Evolutionary conservation across 2,888 invertebrate genomes (phyloP).

Genomic region (Chalcosyrphus nemorum): DNA sequence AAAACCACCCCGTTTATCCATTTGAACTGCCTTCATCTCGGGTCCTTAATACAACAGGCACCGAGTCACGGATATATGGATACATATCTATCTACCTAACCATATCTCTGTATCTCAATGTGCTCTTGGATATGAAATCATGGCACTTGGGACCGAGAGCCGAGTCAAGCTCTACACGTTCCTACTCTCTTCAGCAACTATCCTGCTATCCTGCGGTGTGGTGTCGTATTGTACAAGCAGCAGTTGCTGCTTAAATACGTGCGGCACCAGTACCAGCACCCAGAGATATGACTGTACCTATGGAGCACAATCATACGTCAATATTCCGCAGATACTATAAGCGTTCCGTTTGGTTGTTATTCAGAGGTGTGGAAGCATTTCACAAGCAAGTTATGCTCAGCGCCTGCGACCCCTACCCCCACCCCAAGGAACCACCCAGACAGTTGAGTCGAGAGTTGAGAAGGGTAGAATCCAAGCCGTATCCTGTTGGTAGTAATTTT

Average conservation of each 20-base stretch:
- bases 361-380: slow-evolving; percentile 73
- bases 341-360: slow-evolving; percentile 73
- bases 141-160: slow-evolving; percentile 72
- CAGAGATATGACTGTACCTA: slow-evolving; percentile 68
- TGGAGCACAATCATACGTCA: slow-evolving; percentile 69
- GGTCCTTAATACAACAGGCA: slow-evolving; percentile 60
- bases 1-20: slow-evolving; percentile 60
- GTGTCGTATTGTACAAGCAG: slow-evolving; percentile 14
- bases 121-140: slow-evolving; percentile 72
- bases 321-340: slow-evolving; percentile 72
- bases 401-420: slow-evolving; percentile 34
- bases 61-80: slow-evolving; percentile 31
- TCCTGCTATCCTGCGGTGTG: slow-evolving; percentile 9
- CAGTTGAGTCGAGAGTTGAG: slow-evolving; percentile 55
- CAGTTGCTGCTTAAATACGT: slow-evolving; percentile 71
- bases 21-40: slow-evolving; percentile 71
- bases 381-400: slow-evolving; percentile 69
- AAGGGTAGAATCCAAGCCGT: slow-evolving; percentile 35
- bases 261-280: slow-evolving; percentile 41
- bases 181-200: not conserved
- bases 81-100: slow-evolving; percentile 43
- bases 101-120: slow-evolving; percentile 59
- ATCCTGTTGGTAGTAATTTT: slow-evolving; percentile 63
- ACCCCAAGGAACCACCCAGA: slow-evolving; percentile 50
- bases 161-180: slow-evolving; percentile 62